Evolutionary conservation across 2,113 vertebrate genomes (phyloP).

Genomic region (Mus spicilegus): DNA sequence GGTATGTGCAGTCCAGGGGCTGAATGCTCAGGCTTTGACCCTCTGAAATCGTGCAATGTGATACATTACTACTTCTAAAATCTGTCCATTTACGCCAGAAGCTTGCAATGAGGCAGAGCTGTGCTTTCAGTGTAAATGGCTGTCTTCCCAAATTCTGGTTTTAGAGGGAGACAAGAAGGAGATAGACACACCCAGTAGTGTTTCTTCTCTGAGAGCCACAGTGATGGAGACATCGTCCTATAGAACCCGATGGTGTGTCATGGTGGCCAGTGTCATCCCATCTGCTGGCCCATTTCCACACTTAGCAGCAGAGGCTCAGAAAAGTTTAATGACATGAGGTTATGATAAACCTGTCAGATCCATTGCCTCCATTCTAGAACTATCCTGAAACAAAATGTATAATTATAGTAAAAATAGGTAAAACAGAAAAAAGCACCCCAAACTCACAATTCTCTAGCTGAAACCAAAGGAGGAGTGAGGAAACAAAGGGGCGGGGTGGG

Average conservation of each 20-base stretch:
- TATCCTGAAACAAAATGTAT: constrained; percentile 32
- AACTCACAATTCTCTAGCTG: neutral
- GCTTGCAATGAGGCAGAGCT: neutral
- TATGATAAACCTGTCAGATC: neutral
- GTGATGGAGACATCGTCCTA: neutral
- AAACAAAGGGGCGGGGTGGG: neutral
- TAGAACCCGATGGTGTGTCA: neutral
- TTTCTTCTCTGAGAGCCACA: neutral
- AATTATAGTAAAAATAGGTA: neutral
- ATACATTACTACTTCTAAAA: neutral
- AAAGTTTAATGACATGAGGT: neutral
- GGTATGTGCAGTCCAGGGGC: neutral
- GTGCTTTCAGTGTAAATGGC: neutral
- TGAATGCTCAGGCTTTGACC: neutral
- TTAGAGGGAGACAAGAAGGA: constrained; percentile 28
- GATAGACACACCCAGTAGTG: neutral
- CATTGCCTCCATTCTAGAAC: neutral
- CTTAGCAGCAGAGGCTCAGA: neutral
- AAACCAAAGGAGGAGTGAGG: neutral
- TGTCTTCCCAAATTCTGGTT: neutral
- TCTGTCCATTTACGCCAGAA: neutral
- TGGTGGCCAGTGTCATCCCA: neutral
- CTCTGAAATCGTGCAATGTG: neutral
- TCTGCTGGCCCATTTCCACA: neutral
- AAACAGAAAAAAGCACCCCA: neutral